phyloP scores from a whole-genome alignment of 2,113 vertebrate genomes.

The Lophochroa leadbeateri region DNA sequence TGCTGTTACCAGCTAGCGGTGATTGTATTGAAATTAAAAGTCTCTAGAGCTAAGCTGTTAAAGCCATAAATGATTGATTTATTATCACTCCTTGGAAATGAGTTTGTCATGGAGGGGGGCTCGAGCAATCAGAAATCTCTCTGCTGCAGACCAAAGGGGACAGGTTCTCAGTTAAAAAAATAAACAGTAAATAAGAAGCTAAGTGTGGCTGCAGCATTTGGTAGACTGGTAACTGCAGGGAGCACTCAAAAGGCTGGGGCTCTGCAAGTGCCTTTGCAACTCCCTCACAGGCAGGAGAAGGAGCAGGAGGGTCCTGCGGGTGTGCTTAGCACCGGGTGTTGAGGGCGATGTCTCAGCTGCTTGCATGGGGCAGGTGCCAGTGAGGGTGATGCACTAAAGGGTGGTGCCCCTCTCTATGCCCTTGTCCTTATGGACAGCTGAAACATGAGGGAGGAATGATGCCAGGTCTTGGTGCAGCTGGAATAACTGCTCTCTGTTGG shows the following conservation, averaged over 20 bases:
- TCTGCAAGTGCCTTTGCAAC: not conserved
- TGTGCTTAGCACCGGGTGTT: accelerated
- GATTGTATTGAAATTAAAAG: not conserved
- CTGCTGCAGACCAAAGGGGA: not conserved
- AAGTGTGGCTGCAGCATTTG: not conserved
- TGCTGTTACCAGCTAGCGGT: not conserved
- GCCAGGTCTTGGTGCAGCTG: not conserved
- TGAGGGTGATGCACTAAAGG: not conserved
- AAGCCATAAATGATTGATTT: not conserved
- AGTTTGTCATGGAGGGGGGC: not conserved
- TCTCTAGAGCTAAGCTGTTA: not conserved
- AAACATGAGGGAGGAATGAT: not conserved
- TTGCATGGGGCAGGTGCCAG: not conserved
- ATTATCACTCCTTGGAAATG: not conserved
- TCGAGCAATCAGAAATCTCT: not conserved
- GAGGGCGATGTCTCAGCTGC: too few relatives aligned
- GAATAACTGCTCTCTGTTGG: accelerated
- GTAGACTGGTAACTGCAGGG: not conserved
- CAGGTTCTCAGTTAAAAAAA: not conserved
- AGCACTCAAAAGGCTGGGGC: not conserved
- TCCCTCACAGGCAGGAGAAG: too few relatives aligned
- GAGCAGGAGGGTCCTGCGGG: not conserved
- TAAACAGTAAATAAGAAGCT: not conserved
- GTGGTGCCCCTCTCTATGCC: not conserved
- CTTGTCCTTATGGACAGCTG: not conserved